These are phyloP conservation scores for Lapara coniferarum DNA, from an alignment of 2,888 invertebrate species.

Conservation along the genomic window DNA sequence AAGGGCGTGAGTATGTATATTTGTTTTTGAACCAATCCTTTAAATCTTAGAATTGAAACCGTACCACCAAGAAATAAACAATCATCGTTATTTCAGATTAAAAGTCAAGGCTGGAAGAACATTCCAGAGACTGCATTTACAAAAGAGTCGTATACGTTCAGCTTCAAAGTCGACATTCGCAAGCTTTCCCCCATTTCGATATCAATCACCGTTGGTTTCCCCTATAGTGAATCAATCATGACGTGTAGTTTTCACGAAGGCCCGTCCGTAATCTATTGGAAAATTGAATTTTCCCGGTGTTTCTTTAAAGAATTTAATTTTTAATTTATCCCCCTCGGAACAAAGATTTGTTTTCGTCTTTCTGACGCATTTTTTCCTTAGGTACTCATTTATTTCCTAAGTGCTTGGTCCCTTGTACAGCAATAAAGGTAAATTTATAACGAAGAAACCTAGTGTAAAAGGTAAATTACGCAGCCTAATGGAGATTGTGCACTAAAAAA, in stretches of 20 bases:
- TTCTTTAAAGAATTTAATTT: conserved; percentile 24
- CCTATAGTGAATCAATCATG: conserved; percentile 28
- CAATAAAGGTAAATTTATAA: background rate
- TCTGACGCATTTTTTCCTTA: background rate
- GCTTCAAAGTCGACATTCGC: background rate
- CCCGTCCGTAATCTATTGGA: conserved; percentile 42
- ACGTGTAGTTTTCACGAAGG: conserved; percentile 26
- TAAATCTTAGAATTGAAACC: no score
- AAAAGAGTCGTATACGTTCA: background rate
- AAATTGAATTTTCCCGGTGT: conserved; percentile 39
- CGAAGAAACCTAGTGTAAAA: background rate
- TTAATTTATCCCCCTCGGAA: conserved; percentile 13
- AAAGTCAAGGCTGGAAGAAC: no score
- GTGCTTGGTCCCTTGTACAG: background rate
- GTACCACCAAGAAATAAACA: no score
- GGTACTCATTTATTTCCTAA: background rate
- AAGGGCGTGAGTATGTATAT: no score
- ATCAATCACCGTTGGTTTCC: conserved; percentile 28
- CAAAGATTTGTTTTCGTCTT: conserved; percentile 2
- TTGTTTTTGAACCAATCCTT: no score
- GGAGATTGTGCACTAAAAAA: no score
- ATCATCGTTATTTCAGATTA: no score
- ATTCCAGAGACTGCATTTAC: background rate
- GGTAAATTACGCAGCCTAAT: background rate
- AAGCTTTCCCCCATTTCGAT: conserved; percentile 10